These are phyloP conservation scores for Drosophila hydei DNA, from an alignment of 1,140 invertebrate genomes.

Conservation along the genomic window DNA sequence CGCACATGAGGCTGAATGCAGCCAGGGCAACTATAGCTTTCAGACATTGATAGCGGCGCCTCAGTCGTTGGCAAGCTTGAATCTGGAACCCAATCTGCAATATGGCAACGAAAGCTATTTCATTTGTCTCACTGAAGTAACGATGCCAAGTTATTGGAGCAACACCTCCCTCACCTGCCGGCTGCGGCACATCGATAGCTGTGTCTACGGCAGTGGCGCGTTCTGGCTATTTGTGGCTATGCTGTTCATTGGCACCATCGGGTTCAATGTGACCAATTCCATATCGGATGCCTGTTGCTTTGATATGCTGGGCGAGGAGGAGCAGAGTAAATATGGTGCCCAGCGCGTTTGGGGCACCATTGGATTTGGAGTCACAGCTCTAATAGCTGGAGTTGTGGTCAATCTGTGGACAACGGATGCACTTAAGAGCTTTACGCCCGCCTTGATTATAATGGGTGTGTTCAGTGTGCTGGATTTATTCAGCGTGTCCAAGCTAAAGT, in stretches of 20 bases:
- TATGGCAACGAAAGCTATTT: constrained; percentile 52
- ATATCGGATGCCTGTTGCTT: constrained; percentile 93
- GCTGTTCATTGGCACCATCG: constrained; percentile 89
- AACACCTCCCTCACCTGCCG: constrained; percentile 24
- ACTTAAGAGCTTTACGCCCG: constrained; percentile 88
- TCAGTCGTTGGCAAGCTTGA: constrained; percentile 8
- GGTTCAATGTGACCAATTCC: constrained; percentile 90
- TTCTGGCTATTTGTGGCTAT: constrained; percentile 90
- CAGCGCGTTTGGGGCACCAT: constrained; percentile 92
- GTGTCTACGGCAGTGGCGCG: constrained; percentile 85
- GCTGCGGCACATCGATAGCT: constrained; percentile 45
- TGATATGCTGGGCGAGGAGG: constrained; percentile 88
- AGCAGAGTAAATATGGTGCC: constrained; percentile 88
- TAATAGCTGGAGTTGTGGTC: constrained; percentile 88
- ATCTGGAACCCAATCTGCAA: constrained; percentile 43
- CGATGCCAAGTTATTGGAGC: constrained; percentile 5
- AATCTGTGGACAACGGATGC: constrained; percentile 85
- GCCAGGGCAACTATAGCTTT: constrained; percentile 13
- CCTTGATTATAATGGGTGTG: constrained; percentile 87
- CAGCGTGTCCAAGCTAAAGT: constrained; percentile 86
- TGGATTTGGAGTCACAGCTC: constrained; percentile 89
- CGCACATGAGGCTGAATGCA: constrained; percentile 39
- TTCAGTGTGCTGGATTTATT: constrained; percentile 87
- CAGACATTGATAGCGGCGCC: constrained; percentile 36
- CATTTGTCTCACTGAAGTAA: constrained; percentile 31